phyloP scores from a whole-genome alignment of 2,113 vertebrate genomes.

The Promerops cafer region DNA sequence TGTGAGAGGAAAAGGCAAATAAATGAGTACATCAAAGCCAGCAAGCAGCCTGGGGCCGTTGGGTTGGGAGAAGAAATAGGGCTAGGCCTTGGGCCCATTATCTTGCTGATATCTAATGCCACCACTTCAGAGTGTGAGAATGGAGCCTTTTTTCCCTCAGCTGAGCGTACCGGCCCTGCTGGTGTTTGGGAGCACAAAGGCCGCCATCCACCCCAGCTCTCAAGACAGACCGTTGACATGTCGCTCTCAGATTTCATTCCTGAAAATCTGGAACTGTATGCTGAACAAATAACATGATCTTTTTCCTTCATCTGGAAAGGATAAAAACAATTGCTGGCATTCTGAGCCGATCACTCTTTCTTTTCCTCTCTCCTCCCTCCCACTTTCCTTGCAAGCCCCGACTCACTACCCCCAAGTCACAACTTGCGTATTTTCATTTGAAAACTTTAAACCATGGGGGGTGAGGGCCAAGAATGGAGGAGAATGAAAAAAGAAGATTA shows the following conservation, averaged over 20 bases:
- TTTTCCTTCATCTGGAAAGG: conserved; percentile 67
- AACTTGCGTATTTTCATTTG: conserved; percentile 59
- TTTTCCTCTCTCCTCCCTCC: conserved; percentile 22
- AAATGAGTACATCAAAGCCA: conserved; percentile 68
- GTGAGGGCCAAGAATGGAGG: background rate
- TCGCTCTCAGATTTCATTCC: conserved; percentile 73
- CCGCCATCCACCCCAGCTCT: conserved; percentile 63
- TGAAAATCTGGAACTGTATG: conserved; percentile 74
- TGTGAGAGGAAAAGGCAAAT: conserved; percentile 59
- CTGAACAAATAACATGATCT: conserved; percentile 71
- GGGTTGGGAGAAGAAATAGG: conserved; percentile 54
- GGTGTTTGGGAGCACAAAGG: conserved; percentile 76
- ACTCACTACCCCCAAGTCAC: conserved; percentile 56
- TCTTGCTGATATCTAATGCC: conserved; percentile 73
- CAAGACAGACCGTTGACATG: conserved; percentile 63
- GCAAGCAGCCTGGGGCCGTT: conserved; percentile 60
- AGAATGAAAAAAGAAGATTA: conserved; percentile 35
- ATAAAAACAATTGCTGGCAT: conserved; percentile 68
- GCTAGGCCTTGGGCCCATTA: conserved; percentile 62
- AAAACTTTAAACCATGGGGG: conserved; percentile 56
- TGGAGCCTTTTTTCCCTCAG: conserved; percentile 52
- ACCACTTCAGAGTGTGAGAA: conserved; percentile 69
- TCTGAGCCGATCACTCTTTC: conserved; percentile 28
- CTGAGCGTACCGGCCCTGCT: conserved; percentile 53
- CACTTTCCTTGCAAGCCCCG: conserved; percentile 35